Evolutionary conservation across 2,113 vertebrate species (phyloP), one percentile per base, ranked within the genome.

Genomic region (Mesoclemmys tuberculata): DNA sequence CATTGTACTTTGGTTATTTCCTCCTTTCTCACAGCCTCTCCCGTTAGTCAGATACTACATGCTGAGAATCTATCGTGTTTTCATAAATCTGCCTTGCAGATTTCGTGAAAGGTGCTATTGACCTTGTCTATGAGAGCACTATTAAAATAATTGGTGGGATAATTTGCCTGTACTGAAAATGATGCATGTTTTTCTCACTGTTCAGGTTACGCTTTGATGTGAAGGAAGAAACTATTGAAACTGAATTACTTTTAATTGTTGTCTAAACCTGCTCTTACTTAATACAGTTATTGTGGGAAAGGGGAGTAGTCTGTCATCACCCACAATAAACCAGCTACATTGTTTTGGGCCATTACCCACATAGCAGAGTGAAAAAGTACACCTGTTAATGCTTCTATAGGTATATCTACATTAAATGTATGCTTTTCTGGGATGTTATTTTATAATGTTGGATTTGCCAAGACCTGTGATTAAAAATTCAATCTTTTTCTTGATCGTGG

Each of bases 31-130:
- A 68, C 41, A 64, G 88, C 85, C 80, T 49, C 46, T 96, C 94
- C 79, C 92, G 89, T 71, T 88, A 56, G 79, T 55, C 49, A 92
- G 68, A 90, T 78, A 64, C 9, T 92, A 91, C 16, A 31, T 89
- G 79, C 68, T 95, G 74, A 6, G 93, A 96, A 95, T 58, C 71
- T 80, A 78, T 55, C 24, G 82, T 64, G 51, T 92, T 12, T 84
- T 64, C 58, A 91, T 92, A 79, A 91, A 80, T 88, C 88, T 89
- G 51, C 21, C 12, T 7, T 52, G 52, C 31, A 2, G 87, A 90
- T 49, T 92, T 97, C 49, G 22, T 94, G 82, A 94, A 92, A 26
- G 91, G 92, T 88, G 49, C 52, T 85, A 75, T 93, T 95, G 96
- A 24, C 94, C 90, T 77, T 83, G 91, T 85, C 1, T 19, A 26